Percentiles rank a stretch among this genome's conserved stretches.
Conservation (phyloP, 2,888 invertebrate genomes). For the Chalcis sispes region DNA sequence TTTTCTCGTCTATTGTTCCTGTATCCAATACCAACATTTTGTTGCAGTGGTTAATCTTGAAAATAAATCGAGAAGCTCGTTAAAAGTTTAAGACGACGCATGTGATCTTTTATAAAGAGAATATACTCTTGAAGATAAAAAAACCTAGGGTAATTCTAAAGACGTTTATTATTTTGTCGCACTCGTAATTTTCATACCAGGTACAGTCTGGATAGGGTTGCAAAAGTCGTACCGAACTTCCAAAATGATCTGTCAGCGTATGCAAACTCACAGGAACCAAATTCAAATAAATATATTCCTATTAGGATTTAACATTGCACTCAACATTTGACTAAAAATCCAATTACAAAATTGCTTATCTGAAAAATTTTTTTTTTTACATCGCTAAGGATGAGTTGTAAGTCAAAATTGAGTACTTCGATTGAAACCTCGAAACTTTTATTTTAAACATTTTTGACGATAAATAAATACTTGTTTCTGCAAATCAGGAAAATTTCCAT, state of each 20-base stretch:
- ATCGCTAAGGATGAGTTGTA: too few species aligned
- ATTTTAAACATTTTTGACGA: too few species aligned
- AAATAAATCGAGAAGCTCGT: background rate
- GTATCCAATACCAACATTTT: slow-evolving; percentile 84
- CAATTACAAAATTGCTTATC: too few species aligned
- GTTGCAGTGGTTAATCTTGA: slow-evolving; percentile 80
- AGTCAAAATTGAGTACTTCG: too few species aligned
- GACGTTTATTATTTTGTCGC: slow-evolving; percentile 84
- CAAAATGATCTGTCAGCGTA: slow-evolving; percentile 76
- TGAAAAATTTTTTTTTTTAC: too few species aligned
- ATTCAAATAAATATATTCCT: too few species aligned
- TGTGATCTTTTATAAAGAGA: too few species aligned
- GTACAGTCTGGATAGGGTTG: slow-evolving; percentile 81
- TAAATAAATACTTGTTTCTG: too few species aligned
- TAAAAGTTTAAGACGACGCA: background rate
- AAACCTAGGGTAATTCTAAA: slow-evolving; percentile 82
- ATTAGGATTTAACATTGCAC: too few species aligned
- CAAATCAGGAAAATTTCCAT: too few species aligned
- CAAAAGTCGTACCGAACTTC: slow-evolving; percentile 77
- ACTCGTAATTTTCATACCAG: slow-evolving; percentile 79
- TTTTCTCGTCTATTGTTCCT: slow-evolving; percentile 79
- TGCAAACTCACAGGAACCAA: slow-evolving; percentile 85
- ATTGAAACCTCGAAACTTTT: too few species aligned
- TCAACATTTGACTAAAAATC: too few species aligned
- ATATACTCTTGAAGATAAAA: background rate